Evolutionary conservation across 2,113 vertebrate genomes (phyloP).

Genomic region (Paraplagusia blochii): DNA sequence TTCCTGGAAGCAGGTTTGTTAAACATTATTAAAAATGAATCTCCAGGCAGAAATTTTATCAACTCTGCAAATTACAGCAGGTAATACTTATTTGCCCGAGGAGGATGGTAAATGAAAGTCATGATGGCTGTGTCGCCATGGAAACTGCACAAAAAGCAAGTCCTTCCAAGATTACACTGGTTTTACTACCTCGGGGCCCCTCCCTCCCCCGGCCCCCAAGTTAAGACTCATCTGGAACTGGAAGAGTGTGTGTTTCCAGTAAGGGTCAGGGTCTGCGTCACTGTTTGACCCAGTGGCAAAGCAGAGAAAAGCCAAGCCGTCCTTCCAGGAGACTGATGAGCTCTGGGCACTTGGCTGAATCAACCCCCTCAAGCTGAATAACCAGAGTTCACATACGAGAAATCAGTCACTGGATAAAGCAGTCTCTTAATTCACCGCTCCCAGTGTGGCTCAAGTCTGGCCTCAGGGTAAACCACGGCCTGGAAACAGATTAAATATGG

Average conservation of each 20-base stretch:
- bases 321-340: slow-evolving; percentile 33
- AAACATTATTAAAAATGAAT: slow-evolving; percentile 36
- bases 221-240: slow-evolving; percentile 20
- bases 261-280: slow-evolving; percentile 34
- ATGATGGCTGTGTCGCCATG: slow-evolving; percentile 51
- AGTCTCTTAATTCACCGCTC: neutral
- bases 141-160: slow-evolving; percentile 48
- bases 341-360: slow-evolving; percentile 21
- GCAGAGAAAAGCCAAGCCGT: slow-evolving; percentile 30
- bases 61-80: slow-evolving; percentile 43
- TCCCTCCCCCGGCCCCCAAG: slow-evolving; percentile 2
- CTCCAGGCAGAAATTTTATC: slow-evolving; percentile 11
- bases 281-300: slow-evolving; percentile 36
- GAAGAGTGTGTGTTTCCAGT: slow-evolving; percentile 51
- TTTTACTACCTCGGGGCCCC: slow-evolving; percentile 21
- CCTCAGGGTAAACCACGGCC: too few species aligned
- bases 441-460: neutral
- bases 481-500: too few species aligned
- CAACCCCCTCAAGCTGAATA: slow-evolving; percentile 9
- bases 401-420: slow-evolving; percentile 1
- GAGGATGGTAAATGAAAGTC: slow-evolving; percentile 36
- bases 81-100: slow-evolving; percentile 33
- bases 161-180: slow-evolving; percentile 46
- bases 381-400: neutral
- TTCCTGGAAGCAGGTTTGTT: slow-evolving; percentile 37